Base-by-base conservation (phyloP, 2,113 vertebrate genomes). In the Larimichthys crocea region DNA sequence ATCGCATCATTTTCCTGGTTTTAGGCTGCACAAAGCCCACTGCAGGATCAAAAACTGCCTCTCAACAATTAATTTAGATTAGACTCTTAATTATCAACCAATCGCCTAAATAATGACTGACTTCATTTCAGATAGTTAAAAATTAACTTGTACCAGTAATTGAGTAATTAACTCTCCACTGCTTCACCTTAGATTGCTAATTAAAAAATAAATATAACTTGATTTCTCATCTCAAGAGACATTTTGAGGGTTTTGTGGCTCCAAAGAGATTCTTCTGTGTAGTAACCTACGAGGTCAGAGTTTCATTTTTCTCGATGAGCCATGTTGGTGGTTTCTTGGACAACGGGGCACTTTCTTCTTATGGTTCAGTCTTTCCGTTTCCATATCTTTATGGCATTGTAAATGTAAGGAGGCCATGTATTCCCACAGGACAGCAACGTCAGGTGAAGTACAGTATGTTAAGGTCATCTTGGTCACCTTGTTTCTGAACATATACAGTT, bases 121-220 rank as follows among this genome's bases (percentile, higher is more conserved):
- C 96, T 97, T 97, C 97, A 98, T 98, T 98, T 98, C 82, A 97
- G 97, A 97, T 97, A 96, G 97, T 98, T 98, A 98, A 99, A 98
- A 98, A 98, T 99, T 97, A 97, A 98, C 97, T 97, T 96, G 96
- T 95, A 94, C 94, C 97, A 95, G 96, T 98, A 98, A 98, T 97
- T 97, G 97, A 97, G 97, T 99, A 98, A 99, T 99, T 99, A 99
- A 99, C 96, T 96, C 96, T 98, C 97, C 96, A 95, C 96, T 96
- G 96, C 96, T 96, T 97, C 96, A 97, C 97, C 98, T 98, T 98
- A 97, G 97, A 97, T 97, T 97, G 96, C 82, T 97, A 98, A 99
- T 99, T 98, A 98, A 98, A 92, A 97, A 97, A 97, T 97, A 96
- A 97, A 97, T 97, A 96, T 97, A 95, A 97, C 96, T 96, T 96